Evolutionary conservation across 2,113 vertebrate genomes (phyloP).

Genomic region (Apus apus): DNA sequence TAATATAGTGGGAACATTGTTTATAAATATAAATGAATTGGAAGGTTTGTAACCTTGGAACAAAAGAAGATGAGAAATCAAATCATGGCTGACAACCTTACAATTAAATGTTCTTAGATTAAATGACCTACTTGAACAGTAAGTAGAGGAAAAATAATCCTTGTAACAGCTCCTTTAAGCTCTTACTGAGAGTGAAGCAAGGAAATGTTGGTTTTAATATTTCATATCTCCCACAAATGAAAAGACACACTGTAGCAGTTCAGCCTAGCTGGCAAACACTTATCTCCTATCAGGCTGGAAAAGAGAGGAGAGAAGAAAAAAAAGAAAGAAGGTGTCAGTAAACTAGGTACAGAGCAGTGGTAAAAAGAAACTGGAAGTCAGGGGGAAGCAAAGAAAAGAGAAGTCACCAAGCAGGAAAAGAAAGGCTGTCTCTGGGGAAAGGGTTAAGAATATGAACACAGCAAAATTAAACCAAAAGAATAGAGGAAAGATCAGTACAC

Average conservation of each 20-base stretch:
- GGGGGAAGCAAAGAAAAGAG: not conserved
- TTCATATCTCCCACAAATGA: conserved; percentile 47
- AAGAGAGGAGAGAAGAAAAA: not conserved
- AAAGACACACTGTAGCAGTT: not conserved
- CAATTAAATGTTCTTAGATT: conserved; percentile 67
- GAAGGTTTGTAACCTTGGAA: conserved; percentile 75
- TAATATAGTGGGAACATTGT: conserved; percentile 72
- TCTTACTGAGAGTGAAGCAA: not conserved
- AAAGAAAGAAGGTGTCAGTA: not conserved
- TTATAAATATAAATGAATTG: conserved; percentile 77
- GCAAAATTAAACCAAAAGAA: not conserved
- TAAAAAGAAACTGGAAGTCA: not conserved
- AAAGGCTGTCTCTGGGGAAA: not conserved
- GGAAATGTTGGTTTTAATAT: conserved; percentile 47
- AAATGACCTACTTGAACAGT: conserved; percentile 72
- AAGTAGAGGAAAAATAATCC: conserved; percentile 49
- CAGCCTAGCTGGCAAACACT: not conserved
- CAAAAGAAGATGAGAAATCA: conserved; percentile 73
- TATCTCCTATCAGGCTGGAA: not conserved
- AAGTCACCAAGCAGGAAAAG: not conserved
- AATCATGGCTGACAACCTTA: conserved; percentile 60
- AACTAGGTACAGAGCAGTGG: not conserved
- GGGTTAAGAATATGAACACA: not conserved
- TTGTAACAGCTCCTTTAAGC: conserved; percentile 33
- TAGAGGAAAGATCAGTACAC: not conserved